Base-by-base conservation (phyloP, 2,888 invertebrate genomes). In the Eumacrocentrus americanus region DNA sequence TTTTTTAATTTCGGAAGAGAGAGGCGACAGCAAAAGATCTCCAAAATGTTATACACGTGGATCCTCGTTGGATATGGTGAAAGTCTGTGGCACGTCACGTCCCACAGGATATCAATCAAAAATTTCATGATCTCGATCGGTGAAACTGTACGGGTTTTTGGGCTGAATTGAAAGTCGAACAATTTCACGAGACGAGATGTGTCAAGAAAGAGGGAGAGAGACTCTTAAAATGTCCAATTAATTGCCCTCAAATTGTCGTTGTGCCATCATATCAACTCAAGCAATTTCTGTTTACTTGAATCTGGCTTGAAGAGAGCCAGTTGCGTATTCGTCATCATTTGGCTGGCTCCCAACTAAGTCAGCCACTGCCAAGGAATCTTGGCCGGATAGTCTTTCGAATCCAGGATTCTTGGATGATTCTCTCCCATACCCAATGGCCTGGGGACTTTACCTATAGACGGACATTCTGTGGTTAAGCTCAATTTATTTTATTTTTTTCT, bases 281-380 rank as follows among this genome's bases (percentile, higher is more conserved):
- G n/a, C 46, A 46, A 25, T 25, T 52, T 60, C 53, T 66, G 66
- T 67, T 68, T 67, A 48, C 56, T 25, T 22, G 16, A 48, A 48
- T 56, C 38, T 38, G 18, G 48, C 47, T 22, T 6, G 14, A 12
- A 18, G 18, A 37, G 51, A 53, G 56, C 66, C 60, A 57, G 37
- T 61, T 58, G 44, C 57, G 53, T 62, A 63, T 70, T 75, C 72
- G 74, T 76, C 77, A 74, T 70, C 69, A 57, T 64, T 75, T 78
- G 76, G 78, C 72, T 54, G 16, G 42, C 34, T 25, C 58, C 75
- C 77, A 76, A 76, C 69, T 69, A 71, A 71, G 68, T 58, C 71
- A 72, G 68, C 67, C 63, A 70, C 67, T 74, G 75, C 72, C 75
- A 72, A 77, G 70, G 72, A 76, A 76, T 75, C 65, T 71, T 74